Conservation (phyloP, 1,140 invertebrate species). For the Drosophila pruinosa region DNA sequence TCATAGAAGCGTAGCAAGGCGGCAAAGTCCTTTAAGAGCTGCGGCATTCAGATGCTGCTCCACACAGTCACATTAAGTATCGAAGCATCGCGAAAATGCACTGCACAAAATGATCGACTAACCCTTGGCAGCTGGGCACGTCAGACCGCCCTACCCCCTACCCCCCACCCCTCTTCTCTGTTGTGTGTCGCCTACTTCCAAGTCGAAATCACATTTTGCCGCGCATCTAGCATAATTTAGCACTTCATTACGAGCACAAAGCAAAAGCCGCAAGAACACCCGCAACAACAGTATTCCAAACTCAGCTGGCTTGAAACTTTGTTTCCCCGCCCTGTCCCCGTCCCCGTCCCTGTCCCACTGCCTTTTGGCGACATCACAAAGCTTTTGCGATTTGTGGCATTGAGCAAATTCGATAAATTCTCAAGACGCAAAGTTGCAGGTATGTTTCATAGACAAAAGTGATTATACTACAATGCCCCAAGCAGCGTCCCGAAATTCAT, state of each 20-base stretch:
- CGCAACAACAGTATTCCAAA: conserved; percentile 70
- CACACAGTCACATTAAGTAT: conserved; percentile 13
- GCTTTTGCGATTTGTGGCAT: conserved; percentile 2
- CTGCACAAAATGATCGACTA: conserved; percentile 21
- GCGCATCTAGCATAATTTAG: conserved; percentile 77
- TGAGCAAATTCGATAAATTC: background rate
- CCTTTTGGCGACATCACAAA: background rate
- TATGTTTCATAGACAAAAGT: conserved; percentile 52
- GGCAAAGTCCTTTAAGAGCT: conserved; percentile 11
- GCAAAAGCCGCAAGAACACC: conserved; percentile 36
- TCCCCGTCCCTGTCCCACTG: background rate
- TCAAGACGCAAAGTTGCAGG: conserved; percentile 20
- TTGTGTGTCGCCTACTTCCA: background rate
- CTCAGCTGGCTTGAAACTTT: conserved; percentile 43
- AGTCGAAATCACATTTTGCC: conserved; percentile 62
- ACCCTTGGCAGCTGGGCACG: conserved; percentile 5
- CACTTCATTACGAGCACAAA: conserved; percentile 61
- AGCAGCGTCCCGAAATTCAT: background rate
- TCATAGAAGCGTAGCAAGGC: conserved; percentile 29
- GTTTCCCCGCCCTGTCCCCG: background rate
- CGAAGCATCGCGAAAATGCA: conserved; percentile 28
- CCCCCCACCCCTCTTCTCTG: background rate
- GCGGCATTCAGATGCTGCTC: conserved; percentile 18
- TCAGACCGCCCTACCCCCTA: background rate
- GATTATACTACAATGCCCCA: conserved; percentile 62